Conservation (phyloP, 1,140 invertebrate genomes). For the Drosophila sucinea region DNA sequence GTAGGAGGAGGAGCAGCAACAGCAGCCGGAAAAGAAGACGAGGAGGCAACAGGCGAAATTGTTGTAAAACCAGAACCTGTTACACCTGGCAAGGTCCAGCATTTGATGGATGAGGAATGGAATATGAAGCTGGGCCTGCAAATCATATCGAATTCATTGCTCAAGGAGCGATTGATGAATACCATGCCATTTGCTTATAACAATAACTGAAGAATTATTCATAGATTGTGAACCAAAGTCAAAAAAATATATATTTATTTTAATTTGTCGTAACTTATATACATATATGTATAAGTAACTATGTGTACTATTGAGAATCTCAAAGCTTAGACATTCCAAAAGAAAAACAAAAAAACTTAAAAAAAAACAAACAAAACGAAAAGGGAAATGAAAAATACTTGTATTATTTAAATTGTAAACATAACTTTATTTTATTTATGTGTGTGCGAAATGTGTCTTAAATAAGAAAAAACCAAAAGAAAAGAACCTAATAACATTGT, state of each 20-base stretch:
- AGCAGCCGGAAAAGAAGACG: not conserved
- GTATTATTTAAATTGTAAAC: constrained; percentile 19
- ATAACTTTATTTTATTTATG: constrained; percentile 54
- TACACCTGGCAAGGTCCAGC: constrained; percentile 66
- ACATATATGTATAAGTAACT: constrained; percentile 33
- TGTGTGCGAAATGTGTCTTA: constrained; percentile 71
- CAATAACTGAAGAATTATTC: constrained; percentile 64
- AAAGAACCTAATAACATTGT: constrained; percentile 58
- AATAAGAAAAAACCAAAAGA: constrained; percentile 22
- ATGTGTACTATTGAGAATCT: constrained; percentile 34
- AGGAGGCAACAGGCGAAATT: constrained; percentile 30
- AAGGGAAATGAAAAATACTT: not conserved
- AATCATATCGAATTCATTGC: constrained; percentile 81
- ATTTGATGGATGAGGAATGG: constrained; percentile 78
- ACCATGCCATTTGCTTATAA: constrained; percentile 82
- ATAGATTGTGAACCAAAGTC: constrained; percentile 51
- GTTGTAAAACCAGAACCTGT: constrained; percentile 68
- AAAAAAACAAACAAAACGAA: constrained; percentile 20
- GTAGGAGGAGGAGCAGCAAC: constrained; percentile 30
- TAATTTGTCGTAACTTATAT: constrained; percentile 23
- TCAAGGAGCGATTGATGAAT: constrained; percentile 82
- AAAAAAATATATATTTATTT: constrained; percentile 42
- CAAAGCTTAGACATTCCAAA: constrained; percentile 65
- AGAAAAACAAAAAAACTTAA: constrained; percentile 30
- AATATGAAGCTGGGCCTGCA: constrained; percentile 82